phyloP scores from a whole-genome alignment of 2,797 vertebrate genomes.

The Paramormyrops hopkinsi region DNA sequence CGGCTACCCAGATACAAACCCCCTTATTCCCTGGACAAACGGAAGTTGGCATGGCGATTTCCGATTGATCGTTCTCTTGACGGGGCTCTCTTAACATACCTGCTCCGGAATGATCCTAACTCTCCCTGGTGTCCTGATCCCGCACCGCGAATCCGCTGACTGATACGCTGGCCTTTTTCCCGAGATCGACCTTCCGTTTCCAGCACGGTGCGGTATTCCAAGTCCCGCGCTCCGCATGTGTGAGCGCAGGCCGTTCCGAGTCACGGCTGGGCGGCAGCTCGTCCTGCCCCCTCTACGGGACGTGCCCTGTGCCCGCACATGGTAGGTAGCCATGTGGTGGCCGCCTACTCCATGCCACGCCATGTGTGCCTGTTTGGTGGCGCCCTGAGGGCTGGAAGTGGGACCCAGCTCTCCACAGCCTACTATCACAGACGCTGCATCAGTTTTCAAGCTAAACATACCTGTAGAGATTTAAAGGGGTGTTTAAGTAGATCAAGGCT shows the following conservation, averaged over 20 bases:
- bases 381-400: not conserved
- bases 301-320: not conserved
- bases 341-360: not conserved
- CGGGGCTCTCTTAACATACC: not conserved
- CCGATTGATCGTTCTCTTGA: not conserved
- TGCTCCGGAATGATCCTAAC: not conserved
- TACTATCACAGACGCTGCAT: not conserved
- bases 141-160: not conserved
- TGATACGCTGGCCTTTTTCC: not conserved
- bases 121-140: not conserved
- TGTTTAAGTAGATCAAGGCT: not conserved
- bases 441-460: not conserved
- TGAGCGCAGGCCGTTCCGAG: not conserved
- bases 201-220: not conserved
- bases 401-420: not conserved
- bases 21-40: not conserved
- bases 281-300: not conserved
- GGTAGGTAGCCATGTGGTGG: not conserved
- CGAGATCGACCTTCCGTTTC: not conserved
- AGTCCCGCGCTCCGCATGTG: not conserved
- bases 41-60: not conserved
- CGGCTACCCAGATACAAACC: not conserved
- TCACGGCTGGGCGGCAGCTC: not conserved
- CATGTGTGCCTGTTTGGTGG: not conserved
- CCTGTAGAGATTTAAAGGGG: not conserved